Conservation (phyloP, 2,797 vertebrate species). For the Thaleichthys pacificus region DNA sequence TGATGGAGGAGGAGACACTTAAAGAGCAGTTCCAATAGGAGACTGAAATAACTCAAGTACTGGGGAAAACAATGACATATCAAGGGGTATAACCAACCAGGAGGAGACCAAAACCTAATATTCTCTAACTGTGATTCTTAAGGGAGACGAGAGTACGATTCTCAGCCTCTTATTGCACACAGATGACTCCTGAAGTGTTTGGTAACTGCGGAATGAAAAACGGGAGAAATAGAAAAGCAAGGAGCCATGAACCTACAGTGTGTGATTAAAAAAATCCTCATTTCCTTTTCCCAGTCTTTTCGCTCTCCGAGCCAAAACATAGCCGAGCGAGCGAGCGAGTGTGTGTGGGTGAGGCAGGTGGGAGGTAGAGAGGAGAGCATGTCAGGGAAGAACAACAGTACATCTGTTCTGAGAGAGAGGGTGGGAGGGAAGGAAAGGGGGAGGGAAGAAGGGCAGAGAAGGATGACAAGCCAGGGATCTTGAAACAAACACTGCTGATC, state of each 20-base stretch:
- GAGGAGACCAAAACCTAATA: too few species aligned
- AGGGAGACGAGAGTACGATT: background rate
- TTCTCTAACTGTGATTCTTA: background rate
- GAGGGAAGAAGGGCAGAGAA: slow-evolving; percentile 29
- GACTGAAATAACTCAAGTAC: background rate
- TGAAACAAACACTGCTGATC: background rate
- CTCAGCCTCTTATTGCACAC: background rate
- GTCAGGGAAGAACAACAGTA: slow-evolving; percentile 61
- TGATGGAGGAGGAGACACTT: background rate
- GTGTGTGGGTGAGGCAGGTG: slow-evolving; percentile 68
- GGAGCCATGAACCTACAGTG: slow-evolving; percentile 32
- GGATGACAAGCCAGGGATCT: slow-evolving; percentile 11
- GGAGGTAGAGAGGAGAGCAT: slow-evolving; percentile 56
- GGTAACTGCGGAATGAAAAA: too few species aligned
- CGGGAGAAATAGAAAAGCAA: background rate
- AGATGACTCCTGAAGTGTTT: background rate
- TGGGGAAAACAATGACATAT: too few species aligned
- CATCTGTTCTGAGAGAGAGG: slow-evolving; percentile 54
- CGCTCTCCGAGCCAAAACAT: slow-evolving; percentile 12
- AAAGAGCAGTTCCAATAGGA: slow-evolving; percentile 5
- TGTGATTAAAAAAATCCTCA: slow-evolving; percentile 50
- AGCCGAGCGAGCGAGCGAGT: slow-evolving; percentile 25
- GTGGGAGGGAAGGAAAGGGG: slow-evolving; percentile 18
- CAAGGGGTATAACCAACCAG: too few species aligned
- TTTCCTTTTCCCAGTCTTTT: slow-evolving; percentile 50